A percentile compares a stretch with the other conserved stretches of the same genome.
Evolutionary conservation across 2,888 invertebrate species (phyloP).

Genomic region (Ashinkailepas kermadecensis): DNA sequence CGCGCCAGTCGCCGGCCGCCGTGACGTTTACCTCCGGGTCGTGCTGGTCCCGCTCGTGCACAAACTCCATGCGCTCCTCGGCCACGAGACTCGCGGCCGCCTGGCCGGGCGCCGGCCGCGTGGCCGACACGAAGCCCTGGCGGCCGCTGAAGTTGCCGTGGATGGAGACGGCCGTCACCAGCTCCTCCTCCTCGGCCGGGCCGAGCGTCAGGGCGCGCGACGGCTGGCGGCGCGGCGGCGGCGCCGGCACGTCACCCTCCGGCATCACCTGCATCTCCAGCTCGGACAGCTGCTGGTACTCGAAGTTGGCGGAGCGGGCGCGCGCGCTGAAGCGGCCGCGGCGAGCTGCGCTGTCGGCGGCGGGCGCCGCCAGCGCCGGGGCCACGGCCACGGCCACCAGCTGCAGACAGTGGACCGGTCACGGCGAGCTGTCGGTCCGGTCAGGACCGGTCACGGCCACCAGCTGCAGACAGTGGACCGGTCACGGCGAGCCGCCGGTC

Average conservation of each 20-base stretch:
- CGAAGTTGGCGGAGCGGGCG: not conserved
- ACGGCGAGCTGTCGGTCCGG: too few species aligned
- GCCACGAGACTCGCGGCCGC: not conserved
- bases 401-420: not conserved
- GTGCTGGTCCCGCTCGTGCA: not conserved
- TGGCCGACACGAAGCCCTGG: not conserved
- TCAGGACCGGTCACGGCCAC: not conserved
- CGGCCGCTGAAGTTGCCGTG: conserved; percentile 2
- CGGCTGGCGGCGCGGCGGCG: not conserved
- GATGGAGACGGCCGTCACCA: not conserved
- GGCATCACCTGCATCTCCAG: not conserved
- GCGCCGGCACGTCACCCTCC: not conserved
- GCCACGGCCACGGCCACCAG: not conserved
- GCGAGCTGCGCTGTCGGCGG: not conserved
- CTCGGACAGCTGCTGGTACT: conserved; percentile 6
- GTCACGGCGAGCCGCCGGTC: too few species aligned
- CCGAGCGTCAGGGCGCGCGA: not conserved
- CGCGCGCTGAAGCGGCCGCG: not conserved
- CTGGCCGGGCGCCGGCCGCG: not conserved
- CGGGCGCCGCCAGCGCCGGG: not conserved
- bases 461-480: not conserved
- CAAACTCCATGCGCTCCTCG: not conserved
- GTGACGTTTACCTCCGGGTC: conserved; percentile 3
- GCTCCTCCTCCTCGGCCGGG: not conserved
- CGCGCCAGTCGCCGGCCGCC: too few species aligned